phyloP scores from a whole-genome alignment of 2,797 vertebrate species.

The Falco biarmicus region DNA sequence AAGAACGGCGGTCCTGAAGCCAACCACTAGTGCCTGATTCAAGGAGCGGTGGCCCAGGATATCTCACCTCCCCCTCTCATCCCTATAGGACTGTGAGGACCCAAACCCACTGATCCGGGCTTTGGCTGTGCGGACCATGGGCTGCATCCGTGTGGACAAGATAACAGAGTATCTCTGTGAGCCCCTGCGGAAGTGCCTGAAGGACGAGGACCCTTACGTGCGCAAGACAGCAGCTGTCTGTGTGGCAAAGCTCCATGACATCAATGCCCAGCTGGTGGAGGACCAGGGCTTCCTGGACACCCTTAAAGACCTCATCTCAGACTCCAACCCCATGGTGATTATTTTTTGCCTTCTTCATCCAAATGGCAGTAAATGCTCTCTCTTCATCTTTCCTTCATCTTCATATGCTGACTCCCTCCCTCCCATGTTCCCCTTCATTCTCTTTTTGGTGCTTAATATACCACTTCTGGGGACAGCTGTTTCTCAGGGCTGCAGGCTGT shows the following conservation, averaged over 20 bases:
- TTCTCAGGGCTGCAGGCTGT: neutral
- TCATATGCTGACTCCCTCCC: neutral
- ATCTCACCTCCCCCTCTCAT: neutral
- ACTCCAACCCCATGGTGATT: slow-evolving; percentile 95
- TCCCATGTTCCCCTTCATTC: fast-evolving
- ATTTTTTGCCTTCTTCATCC: neutral
- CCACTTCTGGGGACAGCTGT: fast-evolving
- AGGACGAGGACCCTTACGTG: slow-evolving; percentile 84
- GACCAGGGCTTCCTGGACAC: slow-evolving; percentile 86
- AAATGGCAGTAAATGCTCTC: fast-evolving
- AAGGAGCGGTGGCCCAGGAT: too few relatives aligned
- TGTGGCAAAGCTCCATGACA: slow-evolving; percentile 84
- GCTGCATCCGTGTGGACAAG: slow-evolving; percentile 84
- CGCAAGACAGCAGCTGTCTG: slow-evolving; percentile 83
- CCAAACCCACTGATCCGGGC: slow-evolving; percentile 84
- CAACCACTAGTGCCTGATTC: fast-evolving
- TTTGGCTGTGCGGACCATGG: slow-evolving; percentile 83
- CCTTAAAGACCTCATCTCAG: slow-evolving; percentile 94
- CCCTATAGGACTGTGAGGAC: slow-evolving; percentile 81
- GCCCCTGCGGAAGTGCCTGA: slow-evolving; percentile 83
- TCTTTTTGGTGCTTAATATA: neutral
- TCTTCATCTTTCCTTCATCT: fast-evolving
- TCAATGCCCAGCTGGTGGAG: slow-evolving; percentile 92
- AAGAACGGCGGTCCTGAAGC: fast-evolving
- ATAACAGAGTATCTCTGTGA: slow-evolving; percentile 84